Evolutionary conservation across 2,888 invertebrate genomes (phyloP).

Genomic region (Drosophila merina): DNA sequence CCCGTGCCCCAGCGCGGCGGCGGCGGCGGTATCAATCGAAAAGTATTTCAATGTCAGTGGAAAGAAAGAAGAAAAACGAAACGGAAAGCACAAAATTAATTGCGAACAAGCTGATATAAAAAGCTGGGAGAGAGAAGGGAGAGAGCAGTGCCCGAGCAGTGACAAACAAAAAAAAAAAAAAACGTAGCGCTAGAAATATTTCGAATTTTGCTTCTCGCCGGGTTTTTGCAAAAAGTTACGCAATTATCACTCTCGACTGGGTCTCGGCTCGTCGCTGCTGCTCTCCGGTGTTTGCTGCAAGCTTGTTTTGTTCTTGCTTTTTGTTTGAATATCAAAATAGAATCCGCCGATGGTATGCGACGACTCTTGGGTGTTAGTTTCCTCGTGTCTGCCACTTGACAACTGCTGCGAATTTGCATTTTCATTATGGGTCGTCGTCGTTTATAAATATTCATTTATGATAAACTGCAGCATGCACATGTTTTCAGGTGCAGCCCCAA

Average conservation of each 20-base stretch:
- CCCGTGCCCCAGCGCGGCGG: too few species aligned
- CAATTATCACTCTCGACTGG: slow-evolving; percentile 63
- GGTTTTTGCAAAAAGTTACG: slow-evolving; percentile 61
- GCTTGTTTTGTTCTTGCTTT: slow-evolving; percentile 31
- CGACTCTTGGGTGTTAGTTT: slow-evolving; percentile 30
- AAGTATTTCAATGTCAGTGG: slow-evolving; percentile 53
- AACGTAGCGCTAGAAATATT: slow-evolving; percentile 17
- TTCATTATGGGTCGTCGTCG: slow-evolving; percentile 47
- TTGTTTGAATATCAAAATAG: slow-evolving; percentile 42
- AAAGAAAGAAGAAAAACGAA: slow-evolving; percentile 21
- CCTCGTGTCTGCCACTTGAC: slow-evolving; percentile 43
- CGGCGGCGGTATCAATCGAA: slow-evolving; percentile 13
- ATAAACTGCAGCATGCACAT: slow-evolving; percentile 31
- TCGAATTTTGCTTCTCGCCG: slow-evolving; percentile 21
- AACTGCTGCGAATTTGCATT: slow-evolving; percentile 52
- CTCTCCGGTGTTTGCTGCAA: slow-evolving; percentile 48
- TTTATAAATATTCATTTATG: slow-evolving; percentile 43
- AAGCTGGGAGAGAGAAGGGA: neutral
- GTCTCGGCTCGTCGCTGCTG: slow-evolving; percentile 15
- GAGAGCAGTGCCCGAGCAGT: slow-evolving; percentile 11
- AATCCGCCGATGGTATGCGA: slow-evolving; percentile 59
- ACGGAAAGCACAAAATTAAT: slow-evolving; percentile 11
- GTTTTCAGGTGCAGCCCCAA: neutral
- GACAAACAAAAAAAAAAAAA: slow-evolving; percentile 48
- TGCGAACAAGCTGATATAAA: slow-evolving; percentile 15